A percentile compares a stretch with the other conserved stretches of the same genome.
These are phyloP conservation scores for Pinctada fucata DNA, from an alignment of 2,888 invertebrate species.

Conservation along the genomic window DNA sequence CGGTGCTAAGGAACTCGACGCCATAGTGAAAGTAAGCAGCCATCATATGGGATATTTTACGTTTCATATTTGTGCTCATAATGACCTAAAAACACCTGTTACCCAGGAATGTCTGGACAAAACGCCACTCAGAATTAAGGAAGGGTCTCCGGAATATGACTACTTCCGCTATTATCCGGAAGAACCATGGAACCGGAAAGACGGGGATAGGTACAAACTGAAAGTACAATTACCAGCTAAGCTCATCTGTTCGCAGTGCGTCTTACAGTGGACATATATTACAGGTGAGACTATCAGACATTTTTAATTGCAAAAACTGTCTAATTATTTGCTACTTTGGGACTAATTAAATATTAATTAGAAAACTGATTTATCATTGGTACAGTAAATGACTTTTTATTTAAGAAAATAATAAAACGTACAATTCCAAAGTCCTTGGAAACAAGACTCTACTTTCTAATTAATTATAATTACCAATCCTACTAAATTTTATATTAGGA, in stretches of 20 bases:
- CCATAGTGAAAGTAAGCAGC: constrained; percentile 37
- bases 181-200: constrained; percentile 1
- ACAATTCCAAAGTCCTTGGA: too few species aligned
- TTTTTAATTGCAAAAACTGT: too few species aligned
- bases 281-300: constrained; percentile 29
- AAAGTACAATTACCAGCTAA: constrained; percentile 32
- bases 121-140: constrained; percentile 32
- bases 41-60: constrained; percentile 45
- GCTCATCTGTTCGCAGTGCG: constrained; percentile 41
- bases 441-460: too few species aligned
- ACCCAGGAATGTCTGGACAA: constrained; percentile 40
- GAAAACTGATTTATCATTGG: too few species aligned
- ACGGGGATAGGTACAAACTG: constrained; percentile 32
- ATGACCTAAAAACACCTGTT: constrained; percentile 30
- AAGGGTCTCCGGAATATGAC: constrained; percentile 19
- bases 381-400: too few species aligned
- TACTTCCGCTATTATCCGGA: not conserved
- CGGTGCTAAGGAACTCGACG: constrained; percentile 33
- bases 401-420: too few species aligned
- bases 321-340: too few species aligned
- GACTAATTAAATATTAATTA: too few species aligned
- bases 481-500: not conserved
- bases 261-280: constrained; percentile 44
- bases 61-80: constrained; percentile 42
- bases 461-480: too few species aligned